Percentiles rank a stretch among this genome's conserved stretches.
phyloP scores from a whole-genome alignment of 37 sponge, comb jelly and placozoan genomes.

The Cliona cf. orientalis region DNA sequence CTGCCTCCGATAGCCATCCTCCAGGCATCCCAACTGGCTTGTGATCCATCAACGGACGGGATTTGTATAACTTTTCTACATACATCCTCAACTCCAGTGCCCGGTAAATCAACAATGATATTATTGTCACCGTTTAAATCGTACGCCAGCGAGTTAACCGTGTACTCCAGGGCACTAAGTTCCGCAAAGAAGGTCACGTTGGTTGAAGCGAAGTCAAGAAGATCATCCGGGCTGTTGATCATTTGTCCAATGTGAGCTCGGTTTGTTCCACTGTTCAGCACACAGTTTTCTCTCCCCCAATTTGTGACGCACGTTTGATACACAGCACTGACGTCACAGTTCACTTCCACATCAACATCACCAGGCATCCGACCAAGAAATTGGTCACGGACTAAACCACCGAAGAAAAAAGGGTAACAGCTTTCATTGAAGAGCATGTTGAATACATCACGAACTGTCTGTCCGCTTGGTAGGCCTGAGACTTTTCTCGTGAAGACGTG shows the following conservation, averaged over 20 bases:
- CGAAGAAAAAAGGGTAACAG: not conserved
- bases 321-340: not conserved
- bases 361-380: not conserved
- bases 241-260: not conserved
- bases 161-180: not conserved
- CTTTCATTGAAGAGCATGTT: not conserved
- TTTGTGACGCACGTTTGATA: not conserved
- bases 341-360: slow-evolving; percentile 11
- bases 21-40: not conserved
- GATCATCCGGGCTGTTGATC: not conserved
- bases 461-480: no score
- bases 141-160: slow-evolving; percentile 5
- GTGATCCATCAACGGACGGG: not conserved
- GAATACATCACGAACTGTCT: not conserved
- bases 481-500: no score
- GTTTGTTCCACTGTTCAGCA: no score
- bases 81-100: slow-evolving; percentile 10
- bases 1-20: not conserved
- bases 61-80: slow-evolving; percentile 6
- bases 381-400: not conserved
- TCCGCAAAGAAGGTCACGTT: not conserved
- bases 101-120: slow-evolving; percentile 1
- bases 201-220: not conserved
- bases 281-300: not conserved
- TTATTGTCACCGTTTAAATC: slow-evolving; percentile 1